These are phyloP conservation scores for Naja naja DNA, from an alignment of 2,113 vertebrate species.

Conservation along the genomic window DNA sequence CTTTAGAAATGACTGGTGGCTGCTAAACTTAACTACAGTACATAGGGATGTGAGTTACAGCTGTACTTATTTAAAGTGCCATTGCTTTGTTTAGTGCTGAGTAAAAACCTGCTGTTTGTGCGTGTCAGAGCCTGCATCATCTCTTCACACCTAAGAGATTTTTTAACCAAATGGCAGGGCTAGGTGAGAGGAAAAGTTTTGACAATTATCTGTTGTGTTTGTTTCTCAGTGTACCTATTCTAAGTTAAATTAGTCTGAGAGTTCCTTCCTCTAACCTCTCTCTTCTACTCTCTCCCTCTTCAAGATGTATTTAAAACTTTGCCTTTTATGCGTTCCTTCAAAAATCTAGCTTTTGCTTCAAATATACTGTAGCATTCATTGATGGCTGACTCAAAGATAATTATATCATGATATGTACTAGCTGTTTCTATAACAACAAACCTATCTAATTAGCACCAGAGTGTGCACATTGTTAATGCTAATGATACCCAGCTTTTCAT, in stretches of 20 bases:
- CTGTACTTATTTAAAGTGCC: not conserved
- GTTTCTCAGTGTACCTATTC: not conserved
- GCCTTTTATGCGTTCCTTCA: not conserved
- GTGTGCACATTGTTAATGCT: not conserved
- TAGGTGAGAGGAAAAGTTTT: not conserved
- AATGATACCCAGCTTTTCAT: too few species aligned
- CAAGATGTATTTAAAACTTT: not conserved
- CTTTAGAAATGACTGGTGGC: not conserved
- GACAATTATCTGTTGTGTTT: not conserved
- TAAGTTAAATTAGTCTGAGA: not conserved
- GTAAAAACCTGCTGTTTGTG: not conserved
- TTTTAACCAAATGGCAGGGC: not conserved
- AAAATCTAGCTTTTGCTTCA: not conserved
- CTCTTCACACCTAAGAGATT: not conserved
- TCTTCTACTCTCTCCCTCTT: not conserved
- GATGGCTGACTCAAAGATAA: not conserved
- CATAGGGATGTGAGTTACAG: not conserved
- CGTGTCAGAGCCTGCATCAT: not conserved
- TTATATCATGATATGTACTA: not conserved
- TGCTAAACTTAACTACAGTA: not conserved
- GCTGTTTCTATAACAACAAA: not conserved
- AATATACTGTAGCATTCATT: not conserved
- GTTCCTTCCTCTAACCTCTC: not conserved
- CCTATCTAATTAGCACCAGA: not conserved
- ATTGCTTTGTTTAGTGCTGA: not conserved